Evolutionary conservation across 2,797 vertebrate species (phyloP).

Genomic region (Nasua narica): DNA sequence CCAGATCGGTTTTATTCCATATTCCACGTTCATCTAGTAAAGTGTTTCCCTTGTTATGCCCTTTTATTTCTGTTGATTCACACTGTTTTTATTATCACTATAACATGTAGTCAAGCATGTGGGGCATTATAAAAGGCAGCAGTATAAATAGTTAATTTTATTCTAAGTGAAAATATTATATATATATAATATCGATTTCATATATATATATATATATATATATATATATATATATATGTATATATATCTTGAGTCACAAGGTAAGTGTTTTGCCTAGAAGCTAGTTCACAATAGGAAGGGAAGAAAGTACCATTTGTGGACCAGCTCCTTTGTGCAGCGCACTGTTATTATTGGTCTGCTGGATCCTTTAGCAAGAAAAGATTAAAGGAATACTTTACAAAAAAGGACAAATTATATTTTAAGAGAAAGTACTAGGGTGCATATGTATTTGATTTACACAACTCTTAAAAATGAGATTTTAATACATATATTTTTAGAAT

Average conservation of each 20-base stretch:
- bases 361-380: neutral
- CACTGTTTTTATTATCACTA: neutral
- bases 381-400: neutral
- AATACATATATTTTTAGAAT: conserved; percentile 5
- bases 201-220: no score
- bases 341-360: neutral
- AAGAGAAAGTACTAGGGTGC: neutral
- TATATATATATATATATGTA: neutral
- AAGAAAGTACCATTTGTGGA: neutral
- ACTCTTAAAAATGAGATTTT: conserved; percentile 35
- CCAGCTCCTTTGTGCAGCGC: neutral
- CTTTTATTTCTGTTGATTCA: conserved; percentile 26
- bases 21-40: neutral
- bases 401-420: neutral
- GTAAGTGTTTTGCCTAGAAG: neutral
- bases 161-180: neutral
- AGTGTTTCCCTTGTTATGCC: neutral
- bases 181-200: no score
- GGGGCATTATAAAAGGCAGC: neutral
- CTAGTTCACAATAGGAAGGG: neutral
- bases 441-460: neutral
- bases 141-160: neutral
- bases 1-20: neutral
- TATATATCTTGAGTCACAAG: neutral
- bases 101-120: neutral